phyloP scores from a whole-genome alignment of 2,888 invertebrate genomes.

The Ophion ellenae region DNA sequence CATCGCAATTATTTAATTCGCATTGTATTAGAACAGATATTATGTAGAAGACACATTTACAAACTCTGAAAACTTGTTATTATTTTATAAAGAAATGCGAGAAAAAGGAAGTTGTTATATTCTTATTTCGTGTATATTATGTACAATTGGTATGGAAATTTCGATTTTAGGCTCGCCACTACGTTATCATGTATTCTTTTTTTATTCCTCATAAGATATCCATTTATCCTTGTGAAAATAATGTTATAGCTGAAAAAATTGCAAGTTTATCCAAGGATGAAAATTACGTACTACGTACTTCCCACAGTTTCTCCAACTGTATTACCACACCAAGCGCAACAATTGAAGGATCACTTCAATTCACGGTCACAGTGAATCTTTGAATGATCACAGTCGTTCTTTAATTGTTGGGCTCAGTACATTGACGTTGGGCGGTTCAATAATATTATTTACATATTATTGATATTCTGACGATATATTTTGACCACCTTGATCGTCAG shows the following conservation, averaged over 20 bases:
- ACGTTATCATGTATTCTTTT: constrained; percentile 7
- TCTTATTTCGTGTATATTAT: constrained; percentile 43
- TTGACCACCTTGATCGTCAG: neutral
- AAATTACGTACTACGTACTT: too few species aligned
- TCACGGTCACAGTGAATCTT: too few species aligned
- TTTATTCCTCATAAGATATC: constrained; percentile 26
- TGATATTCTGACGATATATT: constrained; percentile 19
- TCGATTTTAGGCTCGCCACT: constrained; percentile 43
- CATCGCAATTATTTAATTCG: constrained; percentile 63
- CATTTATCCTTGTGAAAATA: constrained; percentile 30
- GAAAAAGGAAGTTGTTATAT: constrained; percentile 16
- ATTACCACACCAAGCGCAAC: too few species aligned
- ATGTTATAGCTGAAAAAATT: neutral
- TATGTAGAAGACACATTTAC: constrained; percentile 59
- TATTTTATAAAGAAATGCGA: constrained; percentile 21
- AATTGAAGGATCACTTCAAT: too few species aligned
- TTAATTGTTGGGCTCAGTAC: too few species aligned
- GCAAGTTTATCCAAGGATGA: too few species aligned
- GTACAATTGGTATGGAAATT: constrained; percentile 62
- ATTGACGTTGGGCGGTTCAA: too few species aligned
- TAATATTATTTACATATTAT: neutral
- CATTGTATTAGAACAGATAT: constrained; percentile 54
- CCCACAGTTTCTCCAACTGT: too few species aligned
- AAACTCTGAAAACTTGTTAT: constrained; percentile 37
- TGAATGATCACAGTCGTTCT: too few species aligned